Percentiles rank a stretch among this genome's conserved stretches.
Conservation (phyloP, 2,797 vertebrate species). For the Poecilia velifera region DNA sequence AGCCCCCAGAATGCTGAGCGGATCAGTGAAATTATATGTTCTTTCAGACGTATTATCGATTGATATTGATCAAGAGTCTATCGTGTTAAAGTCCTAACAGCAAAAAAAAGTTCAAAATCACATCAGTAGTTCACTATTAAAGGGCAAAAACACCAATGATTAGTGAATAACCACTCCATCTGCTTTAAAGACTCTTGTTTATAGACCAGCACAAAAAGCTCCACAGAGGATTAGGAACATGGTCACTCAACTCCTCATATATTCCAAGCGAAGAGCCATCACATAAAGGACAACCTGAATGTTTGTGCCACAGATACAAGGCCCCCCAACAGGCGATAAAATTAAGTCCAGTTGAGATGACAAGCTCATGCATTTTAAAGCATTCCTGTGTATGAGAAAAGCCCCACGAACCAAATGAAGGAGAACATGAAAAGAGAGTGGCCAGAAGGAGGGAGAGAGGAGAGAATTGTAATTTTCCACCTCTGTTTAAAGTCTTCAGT, state of each 20-base stretch:
- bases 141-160: background rate
- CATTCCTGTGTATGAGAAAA: background rate
- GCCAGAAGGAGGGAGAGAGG: background rate
- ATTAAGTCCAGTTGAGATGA: background rate
- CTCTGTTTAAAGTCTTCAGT: slow-evolving; percentile 1
- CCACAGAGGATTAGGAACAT: slow-evolving; percentile 1
- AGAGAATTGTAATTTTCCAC: slow-evolving; percentile 1
- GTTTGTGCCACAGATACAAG: background rate
- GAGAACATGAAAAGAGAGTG: background rate
- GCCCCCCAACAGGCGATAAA: background rate
- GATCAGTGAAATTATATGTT: too few species aligned
- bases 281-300: background rate
- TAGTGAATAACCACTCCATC: background rate
- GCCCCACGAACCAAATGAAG: background rate
- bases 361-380: background rate
- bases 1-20: too few species aligned
- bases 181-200: background rate
- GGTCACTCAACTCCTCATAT: background rate
- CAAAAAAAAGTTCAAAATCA: background rate
- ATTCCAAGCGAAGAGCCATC: background rate
- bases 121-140: background rate
- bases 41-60: too few species aligned
- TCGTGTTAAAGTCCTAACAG: too few species aligned
- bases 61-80: too few species aligned
- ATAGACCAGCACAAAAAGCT: background rate